Evolutionary conservation across 1,140 invertebrate genomes (phyloP), one percentile per base, ranked within the genome.

Genomic region (Stegodyphus dumicola): DNA sequence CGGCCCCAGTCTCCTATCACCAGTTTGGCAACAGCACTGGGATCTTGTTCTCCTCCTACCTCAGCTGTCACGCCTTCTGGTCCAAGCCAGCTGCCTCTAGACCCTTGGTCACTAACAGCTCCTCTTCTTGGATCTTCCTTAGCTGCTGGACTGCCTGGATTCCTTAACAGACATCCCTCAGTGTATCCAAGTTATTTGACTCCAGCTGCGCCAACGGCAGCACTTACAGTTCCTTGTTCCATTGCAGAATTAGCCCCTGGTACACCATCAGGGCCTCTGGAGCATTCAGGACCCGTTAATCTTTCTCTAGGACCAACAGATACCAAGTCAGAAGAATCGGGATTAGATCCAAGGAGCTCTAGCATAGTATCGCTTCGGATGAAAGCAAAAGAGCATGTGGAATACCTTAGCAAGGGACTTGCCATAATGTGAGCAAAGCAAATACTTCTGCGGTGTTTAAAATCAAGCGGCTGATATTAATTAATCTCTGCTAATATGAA

Each of bases 371-470:
- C 95, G 0, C 91, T 98, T 9, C 92, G 97, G 87, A 94, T 97
- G 91, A 95, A 96, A 90, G 96, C 96, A 70, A 96, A 97, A 90
- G 96, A 98, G 89, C 96, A 98, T 91, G 94, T 97, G 7, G 96
- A 98, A 89, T 95, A 94, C 89, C 93, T 98, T 75, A 95, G 94
- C 88, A 97, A 97, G 92, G 94, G 95, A 56, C 92, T 80, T 15
- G 18, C 51, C 48, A 78, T 86, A 7, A 86, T 86, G 53, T 86
- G 56, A 78, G 10, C 2, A 33, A 33, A 33, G 3, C 3, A 33
- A 33, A 33, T 33, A 33, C 33, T 33, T 33, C 33, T 33, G 33
- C 33, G 3, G 1, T 33, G 33, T 33, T 33, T 33, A 33, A 33
- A 33, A 33, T 33, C 33, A 33, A 33, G 33, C 33, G 33, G 33